These are phyloP conservation scores for Camponotus pennsylvanicus DNA, from an alignment of 1,140 invertebrate genomes.

Conservation along the genomic window DNA sequence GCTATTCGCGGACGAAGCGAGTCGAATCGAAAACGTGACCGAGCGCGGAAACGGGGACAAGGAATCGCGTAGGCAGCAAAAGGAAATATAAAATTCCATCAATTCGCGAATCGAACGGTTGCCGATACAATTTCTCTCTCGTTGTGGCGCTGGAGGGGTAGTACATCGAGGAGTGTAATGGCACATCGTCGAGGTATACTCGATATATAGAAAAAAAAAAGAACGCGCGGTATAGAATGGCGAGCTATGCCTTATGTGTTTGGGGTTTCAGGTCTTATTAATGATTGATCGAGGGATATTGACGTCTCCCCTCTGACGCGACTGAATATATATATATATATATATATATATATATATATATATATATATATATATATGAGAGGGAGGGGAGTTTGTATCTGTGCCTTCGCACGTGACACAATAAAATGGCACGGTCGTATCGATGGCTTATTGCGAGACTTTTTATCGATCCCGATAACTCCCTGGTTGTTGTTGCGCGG, in stretches of 20 bases:
- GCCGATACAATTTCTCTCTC: slow-evolving; percentile 82
- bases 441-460: slow-evolving; percentile 75
- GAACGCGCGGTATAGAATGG: slow-evolving; percentile 64
- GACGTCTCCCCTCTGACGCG: slow-evolving; percentile 84
- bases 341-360: slow-evolving; percentile 69
- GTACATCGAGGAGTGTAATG: neutral
- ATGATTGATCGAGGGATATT: slow-evolving; percentile 86
- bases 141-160: neutral
- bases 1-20: slow-evolving; percentile 49
- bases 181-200: slow-evolving; percentile 19
- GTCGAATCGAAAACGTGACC: slow-evolving; percentile 70
- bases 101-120: slow-evolving; percentile 80
- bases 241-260: slow-evolving; percentile 80
- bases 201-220: slow-evolving; percentile 19
- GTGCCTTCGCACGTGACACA: slow-evolving; percentile 84
- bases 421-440: slow-evolving; percentile 80
- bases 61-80: slow-evolving; percentile 77
- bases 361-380: slow-evolving; percentile 68
- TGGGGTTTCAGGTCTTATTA: slow-evolving; percentile 86
- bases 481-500: slow-evolving; percentile 51
- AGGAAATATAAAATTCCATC: slow-evolving; percentile 86
- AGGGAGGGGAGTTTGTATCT: slow-evolving; percentile 69
- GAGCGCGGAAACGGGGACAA: slow-evolving; percentile 73
- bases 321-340: slow-evolving; percentile 78
- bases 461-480: slow-evolving; percentile 80